phyloP scores from a whole-genome alignment of 1,140 invertebrate genomes.

The Archegozetes longisetosus region DNA sequence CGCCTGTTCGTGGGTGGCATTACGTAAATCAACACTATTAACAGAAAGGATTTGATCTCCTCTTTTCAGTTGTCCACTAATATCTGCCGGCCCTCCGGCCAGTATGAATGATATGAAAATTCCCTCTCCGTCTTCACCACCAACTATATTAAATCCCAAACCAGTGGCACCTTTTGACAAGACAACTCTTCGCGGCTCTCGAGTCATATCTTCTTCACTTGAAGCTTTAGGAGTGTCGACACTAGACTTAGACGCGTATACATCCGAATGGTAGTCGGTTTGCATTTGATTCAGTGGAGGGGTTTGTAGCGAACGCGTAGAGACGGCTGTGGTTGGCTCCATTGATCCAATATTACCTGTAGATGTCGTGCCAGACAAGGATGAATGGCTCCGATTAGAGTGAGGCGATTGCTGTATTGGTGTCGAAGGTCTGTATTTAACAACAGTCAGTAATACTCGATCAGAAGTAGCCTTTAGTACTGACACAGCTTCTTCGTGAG shows the following conservation, averaged over 20 bases:
- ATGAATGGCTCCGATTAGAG: slow-evolving; percentile 24
- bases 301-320: not conserved
- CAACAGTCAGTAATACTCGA: slow-evolving; percentile 66
- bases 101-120: slow-evolving; percentile 97
- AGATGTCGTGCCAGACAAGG: slow-evolving; percentile 21
- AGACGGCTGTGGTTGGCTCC: not conserved
- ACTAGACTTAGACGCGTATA: not conserved
- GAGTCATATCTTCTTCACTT: slow-evolving; percentile 2
- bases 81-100: slow-evolving; percentile 85
- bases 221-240: not conserved
- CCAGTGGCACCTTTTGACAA: slow-evolving; percentile 54
- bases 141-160: slow-evolving; percentile 95
- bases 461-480: slow-evolving; percentile 88
- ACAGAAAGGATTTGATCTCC: slow-evolving; percentile 87
- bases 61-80: slow-evolving; percentile 65
- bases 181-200: slow-evolving; percentile 46
- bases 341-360: not conserved
- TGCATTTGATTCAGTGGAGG: not conserved
- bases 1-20: slow-evolving; percentile 90
- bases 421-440: slow-evolving; percentile 39
- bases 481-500: slow-evolving; percentile 89
- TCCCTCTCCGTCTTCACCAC: slow-evolving; percentile 94
- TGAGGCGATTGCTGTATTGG: slow-evolving; percentile 11
- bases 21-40: slow-evolving; percentile 67
- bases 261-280: not conserved